These are phyloP conservation scores for Megaceryle torquata DNA, from an alignment of 2,113 vertebrate genomes.

Conservation along the genomic window DNA sequence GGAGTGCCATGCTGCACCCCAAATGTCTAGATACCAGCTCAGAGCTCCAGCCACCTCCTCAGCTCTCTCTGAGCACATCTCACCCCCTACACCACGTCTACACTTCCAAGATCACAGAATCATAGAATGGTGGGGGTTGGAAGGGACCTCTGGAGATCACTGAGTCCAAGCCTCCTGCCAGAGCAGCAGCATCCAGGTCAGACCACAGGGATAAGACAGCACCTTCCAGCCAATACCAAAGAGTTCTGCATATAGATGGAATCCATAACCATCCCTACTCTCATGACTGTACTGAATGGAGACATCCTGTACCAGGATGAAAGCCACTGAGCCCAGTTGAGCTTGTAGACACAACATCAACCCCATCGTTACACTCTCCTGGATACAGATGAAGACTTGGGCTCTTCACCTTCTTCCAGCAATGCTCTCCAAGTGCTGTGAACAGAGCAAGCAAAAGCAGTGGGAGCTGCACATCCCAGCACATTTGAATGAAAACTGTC, in stretches of 20 bases:
- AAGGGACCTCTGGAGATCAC: no score
- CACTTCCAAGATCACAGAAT: not conserved
- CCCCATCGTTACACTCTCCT: no score
- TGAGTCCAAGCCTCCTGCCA: no score
- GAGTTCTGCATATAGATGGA: not conserved
- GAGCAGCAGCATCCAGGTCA: no score
- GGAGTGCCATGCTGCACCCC: not conserved
- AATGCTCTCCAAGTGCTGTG: not conserved
- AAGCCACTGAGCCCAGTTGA: not conserved
- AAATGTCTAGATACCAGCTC: rapidly evolving
- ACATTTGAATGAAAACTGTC: not conserved
- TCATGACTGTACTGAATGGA: not conserved
- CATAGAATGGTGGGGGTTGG: no score
- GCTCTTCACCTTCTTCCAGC: not conserved
- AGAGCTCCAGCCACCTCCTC: not conserved
- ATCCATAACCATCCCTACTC: not conserved
- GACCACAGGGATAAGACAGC: no score
- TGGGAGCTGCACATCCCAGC: not conserved
- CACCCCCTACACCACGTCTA: not conserved
- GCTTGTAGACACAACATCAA: not conserved
- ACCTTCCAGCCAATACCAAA: not conserved
- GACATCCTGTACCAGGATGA: not conserved
- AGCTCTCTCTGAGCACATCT: not conserved
- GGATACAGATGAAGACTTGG: not conserved
- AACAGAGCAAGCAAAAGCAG: not conserved